Evolutionary conservation across 2,113 vertebrate species (phyloP).

Genomic region (Saguinus imperator): DNA sequence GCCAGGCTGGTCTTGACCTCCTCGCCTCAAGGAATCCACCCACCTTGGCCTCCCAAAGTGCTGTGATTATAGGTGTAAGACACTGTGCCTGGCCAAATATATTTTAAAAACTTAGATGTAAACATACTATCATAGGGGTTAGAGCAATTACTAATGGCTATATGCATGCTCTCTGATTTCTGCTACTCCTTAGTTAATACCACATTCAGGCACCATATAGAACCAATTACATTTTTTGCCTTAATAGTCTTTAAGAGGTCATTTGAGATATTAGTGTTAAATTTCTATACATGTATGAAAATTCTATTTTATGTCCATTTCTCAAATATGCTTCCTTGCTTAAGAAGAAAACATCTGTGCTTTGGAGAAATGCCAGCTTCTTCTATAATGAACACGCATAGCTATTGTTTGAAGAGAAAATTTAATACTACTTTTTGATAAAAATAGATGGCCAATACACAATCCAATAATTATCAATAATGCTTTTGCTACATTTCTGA

Average conservation of each 20-base stretch:
- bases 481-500: background rate
- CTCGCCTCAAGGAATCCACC: no score
- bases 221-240: slow-evolving; percentile 24
- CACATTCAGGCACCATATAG: background rate
- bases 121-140: background rate
- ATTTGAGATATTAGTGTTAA: slow-evolving; percentile 3
- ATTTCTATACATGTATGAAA: background rate
- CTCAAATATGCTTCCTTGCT: background rate
- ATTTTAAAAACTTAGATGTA: background rate
- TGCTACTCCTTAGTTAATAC: background rate
- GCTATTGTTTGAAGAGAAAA: slow-evolving; percentile 14
- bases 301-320: background rate
- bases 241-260: background rate
- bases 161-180: background rate
- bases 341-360: background rate
- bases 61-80: background rate
- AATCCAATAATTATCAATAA: slow-evolving; percentile 10
- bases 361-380: background rate
- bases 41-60: no score
- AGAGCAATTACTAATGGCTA: background rate
- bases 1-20: background rate
- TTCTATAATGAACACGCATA: background rate
- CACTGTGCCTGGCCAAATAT: background rate
- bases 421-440: slow-evolving; percentile 21
- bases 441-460: background rate